Percentiles rank a stretch among this genome's conserved stretches.
phyloP scores from a whole-genome alignment of 2,113 vertebrate genomes.

The Anolis sagrei region DNA sequence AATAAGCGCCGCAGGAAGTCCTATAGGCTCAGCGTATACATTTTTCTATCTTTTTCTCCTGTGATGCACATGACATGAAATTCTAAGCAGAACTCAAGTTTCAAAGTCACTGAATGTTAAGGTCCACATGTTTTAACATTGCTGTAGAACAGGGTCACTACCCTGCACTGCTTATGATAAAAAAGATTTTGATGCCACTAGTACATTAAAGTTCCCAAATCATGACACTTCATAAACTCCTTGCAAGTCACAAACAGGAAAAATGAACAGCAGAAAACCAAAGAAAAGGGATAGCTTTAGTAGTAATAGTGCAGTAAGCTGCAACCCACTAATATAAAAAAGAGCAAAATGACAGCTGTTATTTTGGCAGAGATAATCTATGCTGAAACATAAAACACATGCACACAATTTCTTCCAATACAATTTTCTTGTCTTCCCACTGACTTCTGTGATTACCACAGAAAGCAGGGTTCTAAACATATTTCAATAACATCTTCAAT shows the following conservation, averaged over 20 bases:
- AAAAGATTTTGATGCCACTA: slow-evolving; percentile 71
- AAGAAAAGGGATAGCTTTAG: slow-evolving; percentile 62
- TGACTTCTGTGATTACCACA: slow-evolving; percentile 85
- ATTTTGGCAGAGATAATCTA: slow-evolving; percentile 87
- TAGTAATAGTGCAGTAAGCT: slow-evolving; percentile 63
- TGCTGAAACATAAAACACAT: slow-evolving; percentile 83
- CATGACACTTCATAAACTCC: slow-evolving; percentile 67
- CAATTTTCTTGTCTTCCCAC: slow-evolving; percentile 89
- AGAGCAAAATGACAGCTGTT: slow-evolving; percentile 84
- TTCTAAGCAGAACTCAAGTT: slow-evolving; percentile 83
- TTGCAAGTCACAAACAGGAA: slow-evolving; percentile 62
- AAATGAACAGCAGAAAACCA: slow-evolving; percentile 70
- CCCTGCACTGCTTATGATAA: slow-evolving; percentile 71
- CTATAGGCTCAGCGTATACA: slow-evolving; percentile 84
- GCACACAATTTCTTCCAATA: slow-evolving; percentile 83
- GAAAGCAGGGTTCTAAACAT: slow-evolving; percentile 85
- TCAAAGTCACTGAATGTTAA: slow-evolving; percentile 82
- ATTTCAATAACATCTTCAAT: slow-evolving; percentile 85
- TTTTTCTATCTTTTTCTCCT: slow-evolving; percentile 76
- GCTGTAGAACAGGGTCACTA: slow-evolving; percentile 62
- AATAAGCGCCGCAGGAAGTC: slow-evolving; percentile 87
- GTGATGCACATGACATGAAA: slow-evolving; percentile 81
- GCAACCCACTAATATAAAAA: slow-evolving; percentile 80
- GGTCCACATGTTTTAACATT: slow-evolving; percentile 60
- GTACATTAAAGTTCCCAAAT: slow-evolving; percentile 70